Evolutionary conservation across 2,888 invertebrate genomes (phyloP), one percentile per base, ranked within the genome.

Genomic region (Hypercompe scribonia): DNA sequence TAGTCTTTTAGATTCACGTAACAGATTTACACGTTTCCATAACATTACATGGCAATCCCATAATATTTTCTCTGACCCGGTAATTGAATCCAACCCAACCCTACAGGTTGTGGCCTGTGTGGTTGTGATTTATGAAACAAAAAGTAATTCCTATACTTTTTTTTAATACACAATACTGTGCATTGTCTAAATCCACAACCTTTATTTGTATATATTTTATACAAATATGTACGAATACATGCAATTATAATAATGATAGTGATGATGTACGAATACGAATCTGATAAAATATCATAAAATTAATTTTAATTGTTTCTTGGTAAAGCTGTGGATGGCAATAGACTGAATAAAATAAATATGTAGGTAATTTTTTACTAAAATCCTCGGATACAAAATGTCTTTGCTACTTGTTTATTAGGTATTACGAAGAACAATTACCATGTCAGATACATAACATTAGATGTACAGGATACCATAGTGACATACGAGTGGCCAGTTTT

Each of bases 401-500:
- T 58, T 58, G 58, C 28, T 31, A 28, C 31, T 61, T 61, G 2
- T 61, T 65, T 65, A n/a, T 39, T 39, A n/a, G 24, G n/a, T 54
- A 65, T 39, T 65, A 64, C 46, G 8, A 39, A 46, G n/a, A 63
- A 39, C 33, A 36, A n/a, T 15, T 33, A 31, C 42, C 68, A 28
- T 34, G 33, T 28, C 28, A 64, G 68, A 75, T 71, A 72, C 61
- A 75, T 71, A 76, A 78, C 78, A 77, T 71, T 73, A 76, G 75
- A 73, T 74, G 65, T 79, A 74, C 76, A 79, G 79, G 76, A 84
- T 76, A 83, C 71, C 73, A 72, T 70, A 77, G 78, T 80, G 74
- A 79, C 79, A 81, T 81, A 81, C 78, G 80, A 84, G 82, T 83
- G 81, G 78, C 73, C 81, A 86, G 83, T 88, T 90, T 91, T 90